Evolutionary conservation across 1,140 invertebrate genomes (phyloP), one percentile per base, ranked within the genome.

Genomic region (Calephelis nemesis): DNA sequence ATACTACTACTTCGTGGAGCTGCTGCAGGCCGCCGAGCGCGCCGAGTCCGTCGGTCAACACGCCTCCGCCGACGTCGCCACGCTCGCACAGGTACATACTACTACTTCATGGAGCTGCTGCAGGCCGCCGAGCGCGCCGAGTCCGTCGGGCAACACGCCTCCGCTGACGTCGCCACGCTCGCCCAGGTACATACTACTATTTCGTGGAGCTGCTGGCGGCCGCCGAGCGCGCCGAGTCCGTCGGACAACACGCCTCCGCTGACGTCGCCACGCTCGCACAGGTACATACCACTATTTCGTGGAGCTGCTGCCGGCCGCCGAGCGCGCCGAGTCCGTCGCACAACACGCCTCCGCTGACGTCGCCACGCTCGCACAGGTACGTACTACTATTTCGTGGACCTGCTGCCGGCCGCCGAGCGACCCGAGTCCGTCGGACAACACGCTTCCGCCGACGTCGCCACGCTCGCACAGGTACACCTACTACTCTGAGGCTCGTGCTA

Each of bases 171-270:
- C 67, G 95, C 97, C 11, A 97, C 96, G 54, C 93, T 87, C 10
- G n/a, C n/a, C n/a, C n/a, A n/a, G n/a, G n/a, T n/a, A n/a, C n/a
- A n/a, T n/a, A n/a, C n/a, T n/a, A n/a, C n/a, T n/a, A 97, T 82
- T 96, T 95, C 19, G 94, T 97, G 68, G 94, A 94, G 68, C 93
- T 95, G 76, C 87, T 97, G 70, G 97, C 97, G 0, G 94, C 90
- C 62, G 89, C 94, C 47, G 97, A 98, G 83, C 94, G 94, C 70
- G 96, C 97, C 0, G 96, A 97, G 90, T 96, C 94, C 0, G 97
- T 98, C 82, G 97, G 97, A 8, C 95, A 98, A 71, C 97, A 98
- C 92, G 94, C 96, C 5, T 98, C 98, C 84, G 97, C 97, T 4
- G 97, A 98, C 83, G 97, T 98, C 67, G 95, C 97, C 11, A 97